These are phyloP conservation scores for Drosophila carrolli DNA, from an alignment of 1,140 invertebrate genomes.

Conservation along the genomic window DNA sequence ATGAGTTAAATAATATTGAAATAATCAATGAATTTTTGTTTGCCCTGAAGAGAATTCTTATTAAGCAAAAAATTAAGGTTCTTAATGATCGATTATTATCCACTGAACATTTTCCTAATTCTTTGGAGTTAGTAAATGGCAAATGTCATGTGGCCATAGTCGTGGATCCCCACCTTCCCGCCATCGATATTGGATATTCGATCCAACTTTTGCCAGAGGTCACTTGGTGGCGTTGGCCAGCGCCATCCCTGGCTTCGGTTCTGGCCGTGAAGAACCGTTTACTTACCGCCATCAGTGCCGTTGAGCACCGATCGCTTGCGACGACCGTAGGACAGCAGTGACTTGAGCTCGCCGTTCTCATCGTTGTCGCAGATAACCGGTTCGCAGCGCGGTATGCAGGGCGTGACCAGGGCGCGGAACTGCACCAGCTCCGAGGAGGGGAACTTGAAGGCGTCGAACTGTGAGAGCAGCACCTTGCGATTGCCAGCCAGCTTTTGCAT, in stretches of 20 bases:
- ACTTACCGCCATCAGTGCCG: slow-evolving; percentile 78
- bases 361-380: slow-evolving; percentile 95
- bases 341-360: slow-evolving; percentile 92
- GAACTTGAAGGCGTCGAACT: slow-evolving; percentile 98
- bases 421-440: slow-evolving; percentile 97
- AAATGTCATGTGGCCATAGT: slow-evolving; percentile 4
- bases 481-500: slow-evolving; percentile 92
- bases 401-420: slow-evolving; percentile 96
- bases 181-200: not conserved
- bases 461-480: slow-evolving; percentile 91
- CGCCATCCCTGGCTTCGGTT: slow-evolving; percentile 39
- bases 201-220: slow-evolving; percentile 5
- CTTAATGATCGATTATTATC: too few species aligned
- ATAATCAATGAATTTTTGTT: too few species aligned
- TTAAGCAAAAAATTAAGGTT: too few species aligned
- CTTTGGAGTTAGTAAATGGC: not conserved
- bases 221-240: slow-evolving; percentile 10
- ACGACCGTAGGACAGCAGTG: slow-evolving; percentile 91
- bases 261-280: slow-evolving; percentile 46
- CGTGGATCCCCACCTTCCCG: not conserved
- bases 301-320: slow-evolving; percentile 82
- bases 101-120: not conserved
- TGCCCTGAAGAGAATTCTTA: too few species aligned
- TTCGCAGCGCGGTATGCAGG: slow-evolving; percentile 96
- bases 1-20: too few species aligned